Evolutionary conservation across 2,113 vertebrate species (phyloP).

Genomic region (Picathartes gymnocephalus): DNA sequence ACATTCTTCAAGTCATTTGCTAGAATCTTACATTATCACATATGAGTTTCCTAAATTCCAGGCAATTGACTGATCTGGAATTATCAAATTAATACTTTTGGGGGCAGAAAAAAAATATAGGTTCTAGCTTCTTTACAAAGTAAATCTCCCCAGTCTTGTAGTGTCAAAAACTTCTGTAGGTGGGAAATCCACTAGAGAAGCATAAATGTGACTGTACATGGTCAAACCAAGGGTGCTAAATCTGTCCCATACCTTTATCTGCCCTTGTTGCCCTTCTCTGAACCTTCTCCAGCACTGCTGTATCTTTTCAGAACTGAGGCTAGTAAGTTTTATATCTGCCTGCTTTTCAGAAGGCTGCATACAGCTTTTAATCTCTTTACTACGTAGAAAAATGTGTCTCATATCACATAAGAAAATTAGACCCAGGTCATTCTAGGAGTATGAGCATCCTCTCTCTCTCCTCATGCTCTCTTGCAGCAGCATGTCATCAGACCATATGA

Average conservation of each 20-base stretch:
- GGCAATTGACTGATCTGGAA: not conserved
- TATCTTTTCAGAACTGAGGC: not conserved
- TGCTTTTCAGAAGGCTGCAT: not conserved
- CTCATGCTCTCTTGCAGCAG: not conserved
- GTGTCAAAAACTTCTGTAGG: not conserved
- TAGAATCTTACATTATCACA: not conserved
- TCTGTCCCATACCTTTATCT: not conserved
- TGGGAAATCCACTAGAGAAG: not conserved
- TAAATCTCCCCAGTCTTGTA: not conserved
- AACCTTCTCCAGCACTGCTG: not conserved
- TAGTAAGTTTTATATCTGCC: not conserved
- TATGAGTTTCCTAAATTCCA: not conserved
- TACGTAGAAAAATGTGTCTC: not conserved
- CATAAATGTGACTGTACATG: not conserved
- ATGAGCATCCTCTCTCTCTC: not conserved
- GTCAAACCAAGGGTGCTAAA: not conserved
- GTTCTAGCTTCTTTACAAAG: not conserved
- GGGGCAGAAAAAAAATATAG: fast-evolving
- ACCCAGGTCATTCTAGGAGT: not conserved
- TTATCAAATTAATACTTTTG: not conserved
- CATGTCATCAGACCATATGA: not conserved
- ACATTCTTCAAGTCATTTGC: not conserved
- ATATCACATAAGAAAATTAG: not conserved
- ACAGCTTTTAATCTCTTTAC: not conserved
- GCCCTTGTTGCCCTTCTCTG: not conserved